Base-by-base conservation (phyloP, 2,113 vertebrate genomes). In the Pomatorhinus ruficollis region DNA sequence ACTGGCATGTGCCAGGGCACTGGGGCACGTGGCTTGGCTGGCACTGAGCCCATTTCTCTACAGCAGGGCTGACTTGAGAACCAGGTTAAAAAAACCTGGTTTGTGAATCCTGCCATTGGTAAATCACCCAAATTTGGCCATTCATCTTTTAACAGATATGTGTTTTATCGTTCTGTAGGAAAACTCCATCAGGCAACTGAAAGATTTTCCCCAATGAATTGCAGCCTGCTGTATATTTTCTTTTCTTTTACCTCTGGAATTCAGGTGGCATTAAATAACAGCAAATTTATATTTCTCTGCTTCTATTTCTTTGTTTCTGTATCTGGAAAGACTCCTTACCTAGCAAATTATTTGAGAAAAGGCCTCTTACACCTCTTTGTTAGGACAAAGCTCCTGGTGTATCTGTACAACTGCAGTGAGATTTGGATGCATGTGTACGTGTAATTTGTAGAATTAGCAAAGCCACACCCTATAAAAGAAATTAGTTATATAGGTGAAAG, bases 71-170 rank as follows among this genome's bases (percentile, higher is more conserved):
- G 31, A 37, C 8, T 72, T 91, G n/a, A 87, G 30, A 90, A 74
- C 59, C 40, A 39, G 65, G 45, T 40, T 86, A 54, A 47, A 89
- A 89, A 88, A 57, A 50, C n/a, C n/a, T 8, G 13, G 12, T 56
- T 88, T 94, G 75, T 39, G 59, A 45, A 52, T 54, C 28, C 44
- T 66, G 49, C 24, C 31, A 12, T 50, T 42, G 63, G 39, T 86
- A 92, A 90, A 95, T 93, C 83, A 90, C 56, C 57, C 63, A 80
- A 63, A 93, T 94, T 85, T 74, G 45, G 9, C 54, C 30, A 52
- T 87, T 87, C 40, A 6, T 87, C 90, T 91, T 89, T 79, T 83
- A 78, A n/a, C 44, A 72, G 74, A 37, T 82, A 71, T 0, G 6
- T 47, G 20, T 80, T 89, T 83, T 93, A 89, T 63, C 63, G 25